Evolutionary conservation across 2,797 vertebrate genomes (phyloP).

Genomic region (Syncerus caffer): DNA sequence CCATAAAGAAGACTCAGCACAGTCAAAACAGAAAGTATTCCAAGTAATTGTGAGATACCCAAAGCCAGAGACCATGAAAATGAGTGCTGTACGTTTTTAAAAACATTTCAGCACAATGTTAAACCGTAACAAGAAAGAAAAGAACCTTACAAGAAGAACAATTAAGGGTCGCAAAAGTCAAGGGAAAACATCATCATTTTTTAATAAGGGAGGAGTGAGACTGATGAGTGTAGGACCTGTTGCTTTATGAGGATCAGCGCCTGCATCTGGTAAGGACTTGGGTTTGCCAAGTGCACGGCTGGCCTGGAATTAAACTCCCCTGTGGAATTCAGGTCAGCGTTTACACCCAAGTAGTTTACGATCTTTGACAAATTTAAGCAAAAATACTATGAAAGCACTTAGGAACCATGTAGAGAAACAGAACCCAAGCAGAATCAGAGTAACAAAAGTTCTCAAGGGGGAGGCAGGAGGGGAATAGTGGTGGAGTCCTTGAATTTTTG

Average conservation of each 20-base stretch:
- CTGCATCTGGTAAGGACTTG: slow-evolving; percentile 51
- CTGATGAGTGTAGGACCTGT: background rate
- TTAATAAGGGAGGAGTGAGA: slow-evolving; percentile 9
- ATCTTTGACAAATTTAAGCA: slow-evolving; percentile 61
- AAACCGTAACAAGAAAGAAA: background rate
- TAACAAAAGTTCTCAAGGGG: background rate
- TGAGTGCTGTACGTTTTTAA: background rate
- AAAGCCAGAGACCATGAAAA: background rate
- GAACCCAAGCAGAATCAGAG: background rate
- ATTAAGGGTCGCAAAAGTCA: slow-evolving; percentile 38
- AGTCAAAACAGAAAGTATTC: background rate
- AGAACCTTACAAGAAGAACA: background rate
- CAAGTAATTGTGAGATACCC: background rate
- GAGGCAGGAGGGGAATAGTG: background rate
- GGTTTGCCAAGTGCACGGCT: slow-evolving; percentile 64
- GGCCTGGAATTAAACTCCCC: slow-evolving; percentile 49
- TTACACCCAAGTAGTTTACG: slow-evolving; percentile 11
- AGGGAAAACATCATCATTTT: background rate
- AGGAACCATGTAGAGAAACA: slow-evolving; percentile 36
- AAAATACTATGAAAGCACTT: slow-evolving; percentile 44
- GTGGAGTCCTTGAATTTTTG: background rate
- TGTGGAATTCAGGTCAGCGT: slow-evolving; percentile 50
- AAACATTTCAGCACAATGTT: background rate
- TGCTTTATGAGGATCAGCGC: slow-evolving; percentile 57
- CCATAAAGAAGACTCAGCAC: background rate